Evolutionary conservation across 92 coral and sea anemone species (phyloP).

Genomic region (Epizoanthus rinbou): DNA sequence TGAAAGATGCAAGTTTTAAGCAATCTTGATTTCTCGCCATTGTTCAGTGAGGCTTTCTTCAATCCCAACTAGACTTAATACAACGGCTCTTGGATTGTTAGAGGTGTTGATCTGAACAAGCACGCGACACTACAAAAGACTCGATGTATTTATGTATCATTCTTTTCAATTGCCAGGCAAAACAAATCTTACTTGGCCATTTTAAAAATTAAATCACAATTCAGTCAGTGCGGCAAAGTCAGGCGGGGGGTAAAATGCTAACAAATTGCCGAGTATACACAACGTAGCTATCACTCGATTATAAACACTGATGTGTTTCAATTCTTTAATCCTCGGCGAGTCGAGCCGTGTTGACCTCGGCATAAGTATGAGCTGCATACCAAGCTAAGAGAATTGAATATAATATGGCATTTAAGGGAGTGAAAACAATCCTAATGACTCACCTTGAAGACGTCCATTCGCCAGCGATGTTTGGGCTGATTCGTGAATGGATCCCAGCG

Average conservation of each 20-base stretch:
- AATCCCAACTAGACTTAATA: background rate
- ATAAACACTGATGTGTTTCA: conserved; percentile 25
- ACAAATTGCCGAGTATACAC: background rate
- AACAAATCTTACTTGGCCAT: background rate
- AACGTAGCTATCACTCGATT: conserved; percentile 9
- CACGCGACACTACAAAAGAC: background rate
- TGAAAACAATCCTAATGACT: conserved; percentile 34
- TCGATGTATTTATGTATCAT: background rate
- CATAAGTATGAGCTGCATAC: conserved; percentile 17
- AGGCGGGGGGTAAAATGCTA: conserved; percentile 23
- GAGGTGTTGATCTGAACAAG: background rate
- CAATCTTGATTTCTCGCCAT: conserved; percentile 2
- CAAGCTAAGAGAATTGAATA: conserved; percentile 25
- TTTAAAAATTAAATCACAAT: background rate
- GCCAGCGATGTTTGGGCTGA: conserved; percentile 60
- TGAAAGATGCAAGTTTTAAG: conserved; percentile 36
- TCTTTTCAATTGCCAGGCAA: background rate
- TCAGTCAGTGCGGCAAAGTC: background rate
- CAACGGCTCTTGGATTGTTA: background rate
- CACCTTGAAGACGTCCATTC: conserved; percentile 86
- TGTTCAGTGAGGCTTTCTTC: background rate
- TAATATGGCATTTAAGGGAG: conserved; percentile 26
- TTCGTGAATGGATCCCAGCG: conserved; percentile 57
- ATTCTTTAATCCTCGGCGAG: background rate
- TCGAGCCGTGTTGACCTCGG: conserved; percentile 25